A percentile compares a stretch with the other conserved stretches of the same genome.
Evolutionary conservation across 2,113 vertebrate genomes (phyloP).

Genomic region (Papio anubis): DNA sequence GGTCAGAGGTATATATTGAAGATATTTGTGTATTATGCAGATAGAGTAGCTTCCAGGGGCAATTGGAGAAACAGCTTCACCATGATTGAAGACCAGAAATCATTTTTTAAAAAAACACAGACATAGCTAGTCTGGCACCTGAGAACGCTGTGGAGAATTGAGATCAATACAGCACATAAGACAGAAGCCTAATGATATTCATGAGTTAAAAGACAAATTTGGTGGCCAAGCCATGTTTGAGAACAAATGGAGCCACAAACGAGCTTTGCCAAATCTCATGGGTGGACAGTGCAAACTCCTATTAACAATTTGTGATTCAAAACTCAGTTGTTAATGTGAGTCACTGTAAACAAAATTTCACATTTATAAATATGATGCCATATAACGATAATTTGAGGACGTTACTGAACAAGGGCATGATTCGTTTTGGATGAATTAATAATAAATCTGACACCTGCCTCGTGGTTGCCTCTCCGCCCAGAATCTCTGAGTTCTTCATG

Average conservation of each 20-base stretch:
- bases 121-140: constrained; percentile 55
- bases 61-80: constrained; percentile 15
- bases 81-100: not conserved
- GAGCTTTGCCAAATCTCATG: constrained; percentile 22
- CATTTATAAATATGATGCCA: constrained; percentile 14
- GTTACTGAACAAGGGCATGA: not conserved
- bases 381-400: not conserved
- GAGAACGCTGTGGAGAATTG: constrained; percentile 55
- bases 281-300: constrained; percentile 27
- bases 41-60: constrained; percentile 51
- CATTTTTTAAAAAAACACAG: constrained; percentile 61
- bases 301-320: constrained; percentile 49
- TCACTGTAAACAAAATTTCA: constrained; percentile 28
- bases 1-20: constrained; percentile 67
- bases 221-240: constrained; percentile 43
- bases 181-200: constrained; percentile 71
- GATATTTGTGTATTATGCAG: not conserved
- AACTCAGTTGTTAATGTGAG: not conserved
- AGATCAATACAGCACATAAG: constrained; percentile 67
- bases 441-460: constrained; percentile 10
- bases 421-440: constrained; percentile 36
- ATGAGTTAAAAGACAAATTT: constrained; percentile 73
- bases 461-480: not conserved
- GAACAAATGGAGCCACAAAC: constrained; percentile 64
- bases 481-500: not conserved